Base-by-base conservation (phyloP, 2,888 invertebrate species). In the Patella caerulea region DNA sequence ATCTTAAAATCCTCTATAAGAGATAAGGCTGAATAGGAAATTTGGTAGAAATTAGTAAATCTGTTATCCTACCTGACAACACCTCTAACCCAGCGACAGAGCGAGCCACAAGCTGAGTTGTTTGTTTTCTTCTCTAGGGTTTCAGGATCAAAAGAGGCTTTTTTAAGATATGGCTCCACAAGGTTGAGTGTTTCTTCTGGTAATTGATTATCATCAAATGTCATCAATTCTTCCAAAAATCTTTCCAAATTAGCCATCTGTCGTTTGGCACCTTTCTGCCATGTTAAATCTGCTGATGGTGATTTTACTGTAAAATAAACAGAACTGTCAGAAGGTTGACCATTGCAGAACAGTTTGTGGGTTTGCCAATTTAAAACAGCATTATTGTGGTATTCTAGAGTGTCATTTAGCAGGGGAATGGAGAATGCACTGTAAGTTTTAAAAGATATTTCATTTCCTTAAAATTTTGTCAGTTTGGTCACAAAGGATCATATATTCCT, bases 231-330 rank as follows among this genome's bases (percentile, higher is more conserved):
- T 79, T 91, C 91, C 56, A 91, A 86, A 81, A 92, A 92, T 76
- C 91, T 89, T 76, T 91, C 91, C 71, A 91, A 80, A 84, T 92
- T 92, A 2, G 92, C 91, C 91, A 92, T 91, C 80, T 91, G 91
- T 78, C 92, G 84, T 79, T 92, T 92, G 4, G 91, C 92, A 65
- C 92, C 92, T 82, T 91, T 92, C 84, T 92, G 91, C 92, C 92
- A 92, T 4, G 91, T 91, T 19, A 91, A 82, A 82, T 92, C 91
- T 74, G 91, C 90, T 70, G 90, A 87, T 24, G 91, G 91, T 4
- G 90, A 89, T 84, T 92, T 92, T 81, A 92, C 91, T 91, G 77
- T 59, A 86, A 81, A 73, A 75, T 17, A 65, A 65, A 65, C 45
- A 45, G 9, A 45, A 45, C 9, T 45, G 45, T 45, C 45, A 45